These are phyloP conservation scores for Oreotrochilus melanogaster DNA, from an alignment of 2,113 vertebrate genomes.

Conservation along the genomic window DNA sequence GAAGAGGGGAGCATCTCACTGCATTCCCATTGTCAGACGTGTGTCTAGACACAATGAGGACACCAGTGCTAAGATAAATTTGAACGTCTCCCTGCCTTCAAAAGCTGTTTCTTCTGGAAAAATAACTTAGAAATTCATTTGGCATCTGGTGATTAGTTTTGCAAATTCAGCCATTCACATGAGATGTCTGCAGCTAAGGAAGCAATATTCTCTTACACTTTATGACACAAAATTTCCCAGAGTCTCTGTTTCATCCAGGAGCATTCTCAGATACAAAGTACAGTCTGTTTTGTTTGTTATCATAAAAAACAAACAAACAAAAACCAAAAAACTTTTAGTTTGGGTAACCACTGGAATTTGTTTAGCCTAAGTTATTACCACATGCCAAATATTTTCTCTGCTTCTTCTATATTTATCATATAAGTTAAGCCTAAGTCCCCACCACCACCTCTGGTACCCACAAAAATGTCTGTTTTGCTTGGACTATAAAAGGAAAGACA, in stretches of 20 bases:
- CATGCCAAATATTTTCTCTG: slow-evolving; percentile 30
- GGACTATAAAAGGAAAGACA: background rate
- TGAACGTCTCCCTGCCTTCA: accelerated
- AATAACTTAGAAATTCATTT: background rate
- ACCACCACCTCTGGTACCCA: background rate
- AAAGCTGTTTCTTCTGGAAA: background rate
- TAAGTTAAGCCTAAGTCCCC: slow-evolving; percentile 14
- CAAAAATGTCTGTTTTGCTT: slow-evolving; percentile 54
- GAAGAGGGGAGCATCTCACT: accelerated
- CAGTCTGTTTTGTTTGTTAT: background rate
- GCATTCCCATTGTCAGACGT: accelerated
- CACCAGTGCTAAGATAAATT: background rate
- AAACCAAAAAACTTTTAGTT: background rate
- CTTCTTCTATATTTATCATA: slow-evolving; percentile 56
- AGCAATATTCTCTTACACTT: background rate
- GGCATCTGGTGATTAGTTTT: background rate
- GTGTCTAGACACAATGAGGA: background rate
- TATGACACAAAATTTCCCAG: background rate
- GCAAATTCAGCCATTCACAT: background rate
- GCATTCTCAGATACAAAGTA: background rate
- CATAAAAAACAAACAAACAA: background rate
- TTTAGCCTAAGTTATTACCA: slow-evolving; percentile 20
- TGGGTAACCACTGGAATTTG: slow-evolving; percentile 45
- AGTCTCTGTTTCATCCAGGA: background rate
- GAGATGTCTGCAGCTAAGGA: background rate